phyloP scores from a whole-genome alignment of 2,888 invertebrate species.

The Sympetrum striolatum region DNA sequence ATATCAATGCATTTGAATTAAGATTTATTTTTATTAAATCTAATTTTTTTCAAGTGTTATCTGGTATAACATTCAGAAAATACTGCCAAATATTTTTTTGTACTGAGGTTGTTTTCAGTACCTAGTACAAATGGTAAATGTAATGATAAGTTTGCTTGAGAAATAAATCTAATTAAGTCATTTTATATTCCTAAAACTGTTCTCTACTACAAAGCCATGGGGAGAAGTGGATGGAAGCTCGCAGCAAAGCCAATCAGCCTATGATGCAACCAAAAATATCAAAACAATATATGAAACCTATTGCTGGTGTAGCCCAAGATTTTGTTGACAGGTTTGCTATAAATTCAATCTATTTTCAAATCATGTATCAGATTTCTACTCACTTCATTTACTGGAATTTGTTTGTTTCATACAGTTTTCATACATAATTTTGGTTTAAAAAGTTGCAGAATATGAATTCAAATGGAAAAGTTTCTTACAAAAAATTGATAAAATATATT shows the following conservation, averaged over 20 bases:
- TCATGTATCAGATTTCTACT: no score
- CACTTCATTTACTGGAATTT: not conserved
- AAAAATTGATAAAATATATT: not conserved
- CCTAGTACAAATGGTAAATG: not conserved
- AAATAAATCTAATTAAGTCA: not conserved
- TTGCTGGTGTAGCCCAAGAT: constrained; percentile 61
- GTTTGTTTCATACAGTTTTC: no score
- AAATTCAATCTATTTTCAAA: not conserved
- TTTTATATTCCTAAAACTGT: not conserved
- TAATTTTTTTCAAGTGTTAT: not conserved
- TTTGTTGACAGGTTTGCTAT: constrained; percentile 47
- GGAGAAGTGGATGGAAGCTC: constrained; percentile 69
- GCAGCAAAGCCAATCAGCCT: constrained; percentile 71
- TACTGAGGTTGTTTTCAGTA: no score
- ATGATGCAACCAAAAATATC: constrained; percentile 69
- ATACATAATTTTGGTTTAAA: no score
- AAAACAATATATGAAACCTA: constrained; percentile 62
- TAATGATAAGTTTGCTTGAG: not conserved
- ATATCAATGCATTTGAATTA: not conserved
- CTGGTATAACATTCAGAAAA: no score
- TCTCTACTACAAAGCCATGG: not conserved
- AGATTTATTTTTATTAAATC: not conserved
- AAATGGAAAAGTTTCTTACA: not conserved
- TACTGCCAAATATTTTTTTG: no score
- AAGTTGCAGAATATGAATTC: not conserved